phyloP scores from a whole-genome alignment of 2,113 vertebrate genomes.

The Perca flavescens region DNA sequence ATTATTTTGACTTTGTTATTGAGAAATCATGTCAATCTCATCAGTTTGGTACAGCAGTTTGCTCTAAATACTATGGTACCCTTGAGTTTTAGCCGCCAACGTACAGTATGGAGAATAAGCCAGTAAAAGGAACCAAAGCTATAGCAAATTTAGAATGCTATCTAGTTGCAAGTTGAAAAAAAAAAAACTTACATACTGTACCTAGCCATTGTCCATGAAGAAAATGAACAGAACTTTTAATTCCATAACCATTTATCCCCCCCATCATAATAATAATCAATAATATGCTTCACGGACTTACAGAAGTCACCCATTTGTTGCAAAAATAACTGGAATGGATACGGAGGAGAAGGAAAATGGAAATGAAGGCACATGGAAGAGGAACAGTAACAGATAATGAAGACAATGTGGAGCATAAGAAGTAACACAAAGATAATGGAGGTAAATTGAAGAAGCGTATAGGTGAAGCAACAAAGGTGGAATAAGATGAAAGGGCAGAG shows the following conservation, averaged over 20 bases:
- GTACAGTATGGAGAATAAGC: not conserved
- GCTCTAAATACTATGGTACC: not conserved
- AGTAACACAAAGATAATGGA: slow-evolving; percentile 15
- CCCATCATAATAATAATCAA: no score
- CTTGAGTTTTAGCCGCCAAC: not conserved
- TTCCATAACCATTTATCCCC: not conserved
- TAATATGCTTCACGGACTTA: not conserved
- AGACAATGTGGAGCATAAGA: not conserved
- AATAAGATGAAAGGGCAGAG: slow-evolving; percentile 5
- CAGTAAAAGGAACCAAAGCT: not conserved
- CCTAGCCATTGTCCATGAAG: not conserved
- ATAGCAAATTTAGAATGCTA: no score
- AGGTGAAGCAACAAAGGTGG: not conserved
- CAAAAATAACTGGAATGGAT: not conserved
- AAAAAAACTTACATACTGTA: no score
- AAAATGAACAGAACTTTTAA: not conserved
- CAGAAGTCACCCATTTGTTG: not conserved
- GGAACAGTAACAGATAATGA: not conserved
- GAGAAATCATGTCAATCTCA: no score
- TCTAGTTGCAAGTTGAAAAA: no score
- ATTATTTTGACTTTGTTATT: no score
- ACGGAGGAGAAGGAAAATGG: not conserved
- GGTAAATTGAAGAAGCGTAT: slow-evolving; percentile 2
- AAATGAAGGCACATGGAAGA: not conserved
- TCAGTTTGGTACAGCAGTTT: no score